Evolutionary conservation across 2,888 invertebrate genomes (phyloP).

Genomic region (Eledona agricola): DNA sequence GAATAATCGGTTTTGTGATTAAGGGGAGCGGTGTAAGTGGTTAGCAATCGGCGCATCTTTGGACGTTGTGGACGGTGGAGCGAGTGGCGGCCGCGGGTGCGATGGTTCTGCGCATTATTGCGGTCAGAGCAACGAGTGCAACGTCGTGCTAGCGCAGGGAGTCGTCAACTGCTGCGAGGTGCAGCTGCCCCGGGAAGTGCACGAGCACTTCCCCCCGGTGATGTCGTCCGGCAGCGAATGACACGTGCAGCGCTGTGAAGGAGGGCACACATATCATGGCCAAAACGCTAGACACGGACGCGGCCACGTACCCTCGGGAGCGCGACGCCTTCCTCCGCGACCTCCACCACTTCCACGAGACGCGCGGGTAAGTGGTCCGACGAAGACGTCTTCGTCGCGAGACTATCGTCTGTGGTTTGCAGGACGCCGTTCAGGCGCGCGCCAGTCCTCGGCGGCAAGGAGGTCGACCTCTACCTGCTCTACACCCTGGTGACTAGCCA

Average conservation of each 20-base stretch:
- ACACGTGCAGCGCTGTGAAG: conserved; percentile 56
- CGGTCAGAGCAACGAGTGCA: conserved; percentile 61
- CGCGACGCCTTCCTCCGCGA: conserved; percentile 84
- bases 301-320: conserved; percentile 79
- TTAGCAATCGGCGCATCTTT: conserved; percentile 49
- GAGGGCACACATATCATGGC: conserved; percentile 68
- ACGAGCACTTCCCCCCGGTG: conserved; percentile 55
- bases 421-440: conserved; percentile 73
- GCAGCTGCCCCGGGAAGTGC: conserved; percentile 62
- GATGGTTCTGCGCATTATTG: conserved; percentile 64
- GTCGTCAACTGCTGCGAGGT: conserved; percentile 61
- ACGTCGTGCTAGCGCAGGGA: conserved; percentile 65
- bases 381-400: no score
- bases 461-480: conserved; percentile 90
- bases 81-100: conserved; percentile 56
- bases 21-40: conserved; percentile 45
- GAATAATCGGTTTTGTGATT: conserved; percentile 46
- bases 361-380: conserved; percentile 79
- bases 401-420: conserved; percentile 48
- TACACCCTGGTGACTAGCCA: conserved; percentile 91
- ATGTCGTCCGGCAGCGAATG: conserved; percentile 58
- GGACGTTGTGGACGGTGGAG: conserved; percentile 54
- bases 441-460: conserved; percentile 83
- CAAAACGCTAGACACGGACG: conserved; percentile 73
- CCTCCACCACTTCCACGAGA: conserved; percentile 89